Evolutionary conservation across 2,113 vertebrate species (phyloP).

Genomic region (Xenus cinereus): DNA sequence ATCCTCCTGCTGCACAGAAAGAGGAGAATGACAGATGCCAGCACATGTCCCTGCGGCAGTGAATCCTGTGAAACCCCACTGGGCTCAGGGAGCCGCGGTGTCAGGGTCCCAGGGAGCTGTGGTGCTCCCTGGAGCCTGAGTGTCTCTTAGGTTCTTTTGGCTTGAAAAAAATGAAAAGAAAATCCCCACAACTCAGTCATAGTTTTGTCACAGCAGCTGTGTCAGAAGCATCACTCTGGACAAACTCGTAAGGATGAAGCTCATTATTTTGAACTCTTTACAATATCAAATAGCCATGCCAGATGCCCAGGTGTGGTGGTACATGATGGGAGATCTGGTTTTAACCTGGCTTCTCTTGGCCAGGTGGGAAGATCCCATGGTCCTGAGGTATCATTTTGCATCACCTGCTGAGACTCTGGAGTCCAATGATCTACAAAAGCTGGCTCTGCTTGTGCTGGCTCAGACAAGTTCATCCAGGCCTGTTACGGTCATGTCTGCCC

Average conservation of each 20-base stretch:
- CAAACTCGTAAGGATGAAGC: neutral
- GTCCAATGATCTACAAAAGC: neutral
- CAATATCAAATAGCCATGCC: neutral
- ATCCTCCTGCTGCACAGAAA: neutral
- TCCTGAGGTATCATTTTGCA: neutral
- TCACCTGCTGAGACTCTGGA: neutral
- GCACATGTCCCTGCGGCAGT: fast-evolving
- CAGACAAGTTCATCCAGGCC: neutral
- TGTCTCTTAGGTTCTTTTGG: neutral
- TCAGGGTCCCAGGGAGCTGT: fast-evolving
- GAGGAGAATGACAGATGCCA: neutral
- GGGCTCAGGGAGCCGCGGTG: fast-evolving
- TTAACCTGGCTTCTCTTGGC: neutral
- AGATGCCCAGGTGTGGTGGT: neutral
- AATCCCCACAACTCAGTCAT: neutral
- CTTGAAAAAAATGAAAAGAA: neutral
- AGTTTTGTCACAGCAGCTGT: neutral
- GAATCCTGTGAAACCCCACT: neutral
- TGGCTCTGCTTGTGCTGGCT: neutral
- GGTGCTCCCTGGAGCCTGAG: neutral
- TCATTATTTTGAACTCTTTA: neutral
- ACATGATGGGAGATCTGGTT: neutral
- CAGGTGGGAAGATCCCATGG: neutral
- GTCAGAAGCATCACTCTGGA: neutral
- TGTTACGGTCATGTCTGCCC: neutral